Evolutionary conservation across 2,888 invertebrate genomes (phyloP).

Genomic region (Rhorus exstirpatorius): DNA sequence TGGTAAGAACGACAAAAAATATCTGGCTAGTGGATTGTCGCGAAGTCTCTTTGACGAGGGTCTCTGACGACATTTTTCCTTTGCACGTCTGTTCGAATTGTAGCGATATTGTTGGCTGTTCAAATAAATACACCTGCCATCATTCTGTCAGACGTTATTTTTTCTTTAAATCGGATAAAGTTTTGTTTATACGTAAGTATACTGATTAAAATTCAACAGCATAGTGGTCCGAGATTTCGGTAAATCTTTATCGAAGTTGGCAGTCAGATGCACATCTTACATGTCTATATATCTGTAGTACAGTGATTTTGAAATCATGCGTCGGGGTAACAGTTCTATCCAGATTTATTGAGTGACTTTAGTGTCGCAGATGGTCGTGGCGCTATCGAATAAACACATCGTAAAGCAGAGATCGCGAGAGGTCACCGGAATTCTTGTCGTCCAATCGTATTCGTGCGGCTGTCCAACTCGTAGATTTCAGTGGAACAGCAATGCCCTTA

Average conservation of each 20-base stretch:
- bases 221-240: too few species aligned
- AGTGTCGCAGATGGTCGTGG: background rate
- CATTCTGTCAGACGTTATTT: background rate
- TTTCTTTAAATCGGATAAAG: slow-evolving; percentile 13
- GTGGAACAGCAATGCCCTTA: slow-evolving; percentile 72
- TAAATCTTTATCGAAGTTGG: too few species aligned
- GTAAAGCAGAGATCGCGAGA: slow-evolving; percentile 72
- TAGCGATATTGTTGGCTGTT: slow-evolving; percentile 1
- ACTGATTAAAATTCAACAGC: too few species aligned
- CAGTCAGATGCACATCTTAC: background rate
- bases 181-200: background rate
- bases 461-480: slow-evolving; percentile 28
- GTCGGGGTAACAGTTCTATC: slow-evolving; percentile 13
- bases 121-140: background rate
- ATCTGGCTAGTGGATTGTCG: background rate
- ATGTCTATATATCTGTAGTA: too few species aligned
- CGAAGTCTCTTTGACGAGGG: slow-evolving; percentile 1
- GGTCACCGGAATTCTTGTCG: slow-evolving; percentile 21
- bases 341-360: slow-evolving; percentile 3
- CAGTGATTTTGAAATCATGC: too few species aligned
- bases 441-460: background rate
- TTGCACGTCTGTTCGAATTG: background rate
- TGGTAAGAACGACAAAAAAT: background rate
- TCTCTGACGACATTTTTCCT: slow-evolving; percentile 5
- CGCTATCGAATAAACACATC: slow-evolving; percentile 76